These are phyloP conservation scores for Scelioninae gen. 1 DNA, from an alignment of 2,888 invertebrate genomes.

Conservation along the genomic window DNA sequence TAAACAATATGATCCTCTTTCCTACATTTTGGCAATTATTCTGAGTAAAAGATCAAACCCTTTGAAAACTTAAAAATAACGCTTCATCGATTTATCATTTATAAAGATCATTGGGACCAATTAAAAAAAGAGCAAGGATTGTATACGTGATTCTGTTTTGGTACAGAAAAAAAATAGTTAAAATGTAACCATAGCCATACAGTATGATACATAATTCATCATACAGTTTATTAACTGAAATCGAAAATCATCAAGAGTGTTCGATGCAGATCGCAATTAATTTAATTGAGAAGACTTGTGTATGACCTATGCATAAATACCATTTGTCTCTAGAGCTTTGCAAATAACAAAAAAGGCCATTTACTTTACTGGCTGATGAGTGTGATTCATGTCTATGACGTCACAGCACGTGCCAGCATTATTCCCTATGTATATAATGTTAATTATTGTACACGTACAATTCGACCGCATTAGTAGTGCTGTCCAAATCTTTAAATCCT, in stretches of 20 bases:
- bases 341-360: slow-evolving; percentile 70
- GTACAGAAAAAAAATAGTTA: slow-evolving; percentile 2
- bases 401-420: slow-evolving; percentile 78
- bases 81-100: slow-evolving; percentile 12
- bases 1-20: slow-evolving; percentile 6
- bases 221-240: slow-evolving; percentile 29
- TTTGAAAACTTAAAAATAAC: neutral
- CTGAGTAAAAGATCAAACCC: slow-evolving; percentile 10
- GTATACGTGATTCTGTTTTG: neutral
- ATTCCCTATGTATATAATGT: slow-evolving; percentile 45
- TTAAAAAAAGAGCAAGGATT: slow-evolving; percentile 5
- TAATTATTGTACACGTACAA: slow-evolving; percentile 24
- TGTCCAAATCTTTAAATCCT: slow-evolving; percentile 12
- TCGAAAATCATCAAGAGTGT: slow-evolving; percentile 23
- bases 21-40: slow-evolving; percentile 15
- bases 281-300: slow-evolving; percentile 48
- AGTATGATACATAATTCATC: slow-evolving; percentile 17
- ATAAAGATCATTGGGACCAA: slow-evolving; percentile 23
- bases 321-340: slow-evolving; percentile 48
- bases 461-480: slow-evolving; percentile 15
- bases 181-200: slow-evolving; percentile 1
- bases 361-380: slow-evolving; percentile 82
- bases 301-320: slow-evolving; percentile 57
- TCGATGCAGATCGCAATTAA: slow-evolving; percentile 43
- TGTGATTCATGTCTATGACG: slow-evolving; percentile 83